Conservation (phyloP, 2,888 invertebrate genomes). For the Hirtodrosophila alboralis region DNA sequence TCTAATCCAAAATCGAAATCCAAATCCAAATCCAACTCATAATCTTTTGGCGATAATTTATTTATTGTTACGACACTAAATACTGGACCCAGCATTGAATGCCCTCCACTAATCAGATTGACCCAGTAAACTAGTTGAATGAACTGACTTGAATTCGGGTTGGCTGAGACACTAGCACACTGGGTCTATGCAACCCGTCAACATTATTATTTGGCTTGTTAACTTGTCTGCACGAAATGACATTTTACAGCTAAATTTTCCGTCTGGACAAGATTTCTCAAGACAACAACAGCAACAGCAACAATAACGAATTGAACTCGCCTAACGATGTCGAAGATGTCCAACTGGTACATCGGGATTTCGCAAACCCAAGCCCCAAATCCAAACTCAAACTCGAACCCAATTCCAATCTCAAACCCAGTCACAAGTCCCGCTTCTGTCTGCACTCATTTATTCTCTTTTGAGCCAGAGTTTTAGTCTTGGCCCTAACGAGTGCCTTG, state of each 20-base stretch:
- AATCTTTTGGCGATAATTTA: conserved; percentile 78
- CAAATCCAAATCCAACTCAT: conserved; percentile 43
- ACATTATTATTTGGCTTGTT: conserved; percentile 80
- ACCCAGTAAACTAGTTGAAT: conserved; percentile 73
- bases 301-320: conserved; percentile 34
- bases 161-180: conserved; percentile 8
- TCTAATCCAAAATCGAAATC: conserved; percentile 15
- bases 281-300: conserved; percentile 41
- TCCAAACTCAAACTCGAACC: conserved; percentile 16
- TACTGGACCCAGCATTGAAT: conserved; percentile 41
- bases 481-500: conserved; percentile 41
- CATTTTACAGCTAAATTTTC: conserved; percentile 81
- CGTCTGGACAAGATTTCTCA: conserved; percentile 74
- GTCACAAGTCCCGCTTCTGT: conserved; percentile 55
- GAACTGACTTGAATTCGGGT: conserved; percentile 14
- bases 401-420: conserved; percentile 42
- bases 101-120: conserved; percentile 70
- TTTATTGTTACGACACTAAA: conserved; percentile 76
- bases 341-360: conserved; percentile 63
- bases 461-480: conserved; percentile 4
- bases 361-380: conserved; percentile 45
- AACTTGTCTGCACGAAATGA: conserved; percentile 83
- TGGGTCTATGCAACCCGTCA: conserved; percentile 68
- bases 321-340: conserved; percentile 67
- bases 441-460: conserved; percentile 59